Evolutionary conservation across 1,140 invertebrate genomes (phyloP).

Genomic region (Cydia amplana): DNA sequence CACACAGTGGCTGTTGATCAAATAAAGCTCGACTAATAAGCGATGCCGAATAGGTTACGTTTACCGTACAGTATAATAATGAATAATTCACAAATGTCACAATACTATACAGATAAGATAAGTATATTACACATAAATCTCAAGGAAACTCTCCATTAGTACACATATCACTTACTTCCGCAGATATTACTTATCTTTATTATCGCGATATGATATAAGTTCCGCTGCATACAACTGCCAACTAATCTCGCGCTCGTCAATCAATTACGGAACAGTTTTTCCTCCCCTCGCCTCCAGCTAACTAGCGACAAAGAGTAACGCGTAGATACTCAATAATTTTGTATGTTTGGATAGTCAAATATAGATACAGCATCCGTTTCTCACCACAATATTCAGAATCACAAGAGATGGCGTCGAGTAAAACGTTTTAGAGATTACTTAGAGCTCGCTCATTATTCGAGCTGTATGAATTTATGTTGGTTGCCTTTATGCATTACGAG

Average conservation of each 20-base stretch:
- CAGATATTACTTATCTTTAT: neutral
- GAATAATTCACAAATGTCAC: neutral
- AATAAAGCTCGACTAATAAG: too few species aligned
- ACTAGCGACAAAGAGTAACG: neutral
- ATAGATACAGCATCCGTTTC: too few species aligned
- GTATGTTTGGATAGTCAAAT: too few species aligned
- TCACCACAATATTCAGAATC: too few species aligned
- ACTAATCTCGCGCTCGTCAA: conserved; percentile 33
- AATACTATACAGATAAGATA: neutral
- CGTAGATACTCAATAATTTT: neutral
- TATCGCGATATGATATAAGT: conserved; percentile 14
- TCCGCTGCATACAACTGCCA: conserved; percentile 29
- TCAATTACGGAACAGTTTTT: conserved; percentile 34
- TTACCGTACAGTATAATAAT: too few species aligned
- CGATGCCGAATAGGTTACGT: too few species aligned
- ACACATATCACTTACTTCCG: conserved; percentile 1
- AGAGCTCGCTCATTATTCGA: too few species aligned
- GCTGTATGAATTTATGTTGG: too few species aligned
- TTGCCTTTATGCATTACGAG: too few species aligned
- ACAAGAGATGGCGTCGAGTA: too few species aligned
- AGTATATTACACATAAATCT: neutral
- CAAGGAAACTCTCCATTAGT: neutral
- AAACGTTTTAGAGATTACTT: too few species aligned
- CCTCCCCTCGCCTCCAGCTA: conserved; percentile 13
- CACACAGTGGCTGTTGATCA: too few species aligned